phyloP scores from a whole-genome alignment of 2,113 vertebrate species.

The Emydocephalus ijimae region DNA sequence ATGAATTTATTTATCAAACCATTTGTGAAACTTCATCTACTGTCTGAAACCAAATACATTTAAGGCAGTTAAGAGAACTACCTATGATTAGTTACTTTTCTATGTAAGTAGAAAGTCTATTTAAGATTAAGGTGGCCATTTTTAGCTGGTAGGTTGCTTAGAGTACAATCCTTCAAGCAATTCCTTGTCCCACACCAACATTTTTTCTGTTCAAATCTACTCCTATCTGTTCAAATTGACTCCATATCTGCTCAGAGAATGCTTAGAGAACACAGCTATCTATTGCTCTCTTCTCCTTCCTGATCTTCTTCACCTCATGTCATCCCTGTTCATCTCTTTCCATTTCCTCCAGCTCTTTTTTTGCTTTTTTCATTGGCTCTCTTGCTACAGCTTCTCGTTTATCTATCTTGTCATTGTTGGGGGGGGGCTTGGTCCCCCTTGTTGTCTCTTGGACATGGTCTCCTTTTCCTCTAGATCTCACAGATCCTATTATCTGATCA shows the following conservation, averaged over 20 bases:
- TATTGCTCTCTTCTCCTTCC: neutral
- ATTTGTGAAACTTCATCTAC: neutral
- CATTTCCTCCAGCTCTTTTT: neutral
- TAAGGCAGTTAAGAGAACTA: neutral
- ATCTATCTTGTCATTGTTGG: neutral
- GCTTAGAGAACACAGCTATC: neutral
- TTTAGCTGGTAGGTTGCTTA: neutral
- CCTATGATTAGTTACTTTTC: neutral
- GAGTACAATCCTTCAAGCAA: neutral
- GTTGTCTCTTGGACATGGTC: neutral
- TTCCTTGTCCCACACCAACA: neutral
- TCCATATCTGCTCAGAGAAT: neutral
- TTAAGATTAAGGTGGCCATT: neutral
- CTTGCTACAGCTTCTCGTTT: neutral
- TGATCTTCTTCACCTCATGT: neutral
- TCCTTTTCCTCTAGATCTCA: neutral
- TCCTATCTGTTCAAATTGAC: too few species aligned
- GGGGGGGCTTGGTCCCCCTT: neutral
- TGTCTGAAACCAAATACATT: neutral
- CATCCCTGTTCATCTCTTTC: neutral
- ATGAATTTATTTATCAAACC: neutral
- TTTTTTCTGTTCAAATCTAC: neutral
- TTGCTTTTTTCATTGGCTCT: neutral
- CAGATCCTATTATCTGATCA: neutral
- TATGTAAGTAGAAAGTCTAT: neutral